A percentile compares a stretch with the other conserved stretches of the same genome.
These are phyloP conservation scores for Teleogryllus occipitalis DNA, from an alignment of 1,140 invertebrate genomes.

Conservation along the genomic window DNA sequence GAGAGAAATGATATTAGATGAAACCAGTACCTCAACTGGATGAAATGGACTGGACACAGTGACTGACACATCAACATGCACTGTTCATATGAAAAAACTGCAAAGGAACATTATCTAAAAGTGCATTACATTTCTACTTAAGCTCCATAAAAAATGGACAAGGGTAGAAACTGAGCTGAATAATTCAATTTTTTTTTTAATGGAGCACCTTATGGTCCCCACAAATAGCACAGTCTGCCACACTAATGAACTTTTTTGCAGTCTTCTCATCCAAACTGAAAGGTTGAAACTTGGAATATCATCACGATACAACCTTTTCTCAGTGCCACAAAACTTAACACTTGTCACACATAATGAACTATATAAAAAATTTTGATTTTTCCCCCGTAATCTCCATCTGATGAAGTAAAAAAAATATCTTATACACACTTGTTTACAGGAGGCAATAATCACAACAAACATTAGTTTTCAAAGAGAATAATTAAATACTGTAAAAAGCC, in stretches of 20 bases:
- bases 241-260: background rate
- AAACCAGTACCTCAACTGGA: background rate
- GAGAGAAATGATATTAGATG: background rate
- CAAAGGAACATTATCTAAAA: background rate
- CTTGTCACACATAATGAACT: background rate
- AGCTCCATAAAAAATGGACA: background rate
- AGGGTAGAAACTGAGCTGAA: no score
- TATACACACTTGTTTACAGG: no score
- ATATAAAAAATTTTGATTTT: background rate
- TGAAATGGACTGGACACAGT: background rate
- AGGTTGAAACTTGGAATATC: background rate
- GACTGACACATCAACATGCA: background rate
- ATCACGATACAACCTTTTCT: background rate
- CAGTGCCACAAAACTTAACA: background rate
- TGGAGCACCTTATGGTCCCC: background rate
- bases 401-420: background rate
- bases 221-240: background rate
- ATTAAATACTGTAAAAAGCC: no score
- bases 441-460: no score
- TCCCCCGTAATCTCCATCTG: background rate
- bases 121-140: background rate
- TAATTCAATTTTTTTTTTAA: background rate
- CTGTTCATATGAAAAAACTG: background rate
- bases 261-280: background rate
- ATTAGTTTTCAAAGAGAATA: no score